Base-by-base conservation (phyloP, 2,113 vertebrate genomes). In the Haemorhous mexicanus region DNA sequence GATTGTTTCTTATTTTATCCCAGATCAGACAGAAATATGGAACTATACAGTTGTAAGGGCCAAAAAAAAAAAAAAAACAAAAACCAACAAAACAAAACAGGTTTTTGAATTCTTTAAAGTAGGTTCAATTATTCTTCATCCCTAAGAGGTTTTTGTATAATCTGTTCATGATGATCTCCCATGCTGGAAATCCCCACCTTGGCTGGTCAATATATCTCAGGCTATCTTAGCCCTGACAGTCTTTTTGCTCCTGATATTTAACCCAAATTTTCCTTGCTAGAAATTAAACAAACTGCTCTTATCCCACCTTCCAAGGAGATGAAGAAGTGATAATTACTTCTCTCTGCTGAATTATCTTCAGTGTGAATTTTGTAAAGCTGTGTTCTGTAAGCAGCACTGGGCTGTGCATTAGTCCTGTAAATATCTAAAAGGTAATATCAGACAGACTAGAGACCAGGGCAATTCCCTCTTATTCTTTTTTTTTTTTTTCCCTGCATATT, bases 401-500 rank as follows among this genome's bases (percentile, higher is more conserved):
- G n/a, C 19, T 87, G 20, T 39, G 64, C 74, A 10, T 30, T 63
- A 70, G 3, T 43, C 13, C 7, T 88, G 23, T 26, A 59, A 74
- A 59, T 35, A 47, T 47, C 39, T 55, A 35, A 80, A 66, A 89
- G 6, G 4, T 37, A 18, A 17, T 32, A 81, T 53, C 27, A 78
- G 44, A 69, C 24, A 77, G 41, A 70, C 3, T 19, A 80, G 32
- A 83, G 8, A 22, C 3, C 19, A 44, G 16, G 17, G 3, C 1
- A 85, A 26, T 47, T 78, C 4, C 18, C 1, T 20, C 19, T 37
- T 26, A 20, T 47, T 75, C 2, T 14, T 1, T 16, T 27, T 37
- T 22, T 10, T 32, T 24, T 32, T 30, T 16, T 0, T 0, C 7
- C 13, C 30, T 59, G 3, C 4, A 16, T 52, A 15, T 84, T 86